Conservation (phyloP, 2,113 vertebrate genomes). For the Tinamus guttatus region DNA sequence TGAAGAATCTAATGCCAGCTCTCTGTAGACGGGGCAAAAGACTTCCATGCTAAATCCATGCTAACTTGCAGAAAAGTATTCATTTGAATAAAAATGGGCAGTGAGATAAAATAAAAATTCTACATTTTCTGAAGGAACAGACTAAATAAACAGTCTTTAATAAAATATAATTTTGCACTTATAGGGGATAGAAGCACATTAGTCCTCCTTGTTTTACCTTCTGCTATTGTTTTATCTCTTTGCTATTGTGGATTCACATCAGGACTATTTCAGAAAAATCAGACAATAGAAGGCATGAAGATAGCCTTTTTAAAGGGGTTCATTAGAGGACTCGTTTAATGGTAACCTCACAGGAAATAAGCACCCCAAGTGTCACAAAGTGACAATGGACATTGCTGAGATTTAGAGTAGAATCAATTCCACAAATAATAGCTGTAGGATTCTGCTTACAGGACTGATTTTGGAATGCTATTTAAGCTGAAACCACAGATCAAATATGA, state of each 20-base stretch:
- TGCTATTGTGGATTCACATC: neutral
- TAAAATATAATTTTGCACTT: neutral
- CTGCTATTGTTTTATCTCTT: neutral
- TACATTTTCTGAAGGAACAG: neutral
- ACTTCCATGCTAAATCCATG: accelerated
- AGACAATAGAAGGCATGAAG: neutral
- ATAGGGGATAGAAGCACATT: neutral
- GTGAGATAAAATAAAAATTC: neutral
- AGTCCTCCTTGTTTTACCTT: neutral
- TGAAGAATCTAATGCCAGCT: neutral
- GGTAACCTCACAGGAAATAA: neutral
- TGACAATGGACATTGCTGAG: neutral
- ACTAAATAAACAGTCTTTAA: neutral
- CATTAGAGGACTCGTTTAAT: neutral
- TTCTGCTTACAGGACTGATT: neutral
- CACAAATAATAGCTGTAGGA: neutral
- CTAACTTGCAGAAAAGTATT: neutral
- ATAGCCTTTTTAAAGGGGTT: neutral
- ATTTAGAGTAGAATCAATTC: neutral
- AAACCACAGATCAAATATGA: neutral
- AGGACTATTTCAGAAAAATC: neutral
- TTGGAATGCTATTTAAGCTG: neutral
- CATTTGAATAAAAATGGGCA: neutral
- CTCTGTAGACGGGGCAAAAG: neutral
- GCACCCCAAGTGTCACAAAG: neutral